These are phyloP conservation scores for Eupithecia exiguata DNA, from an alignment of 2,888 invertebrate genomes.

Conservation along the genomic window DNA sequence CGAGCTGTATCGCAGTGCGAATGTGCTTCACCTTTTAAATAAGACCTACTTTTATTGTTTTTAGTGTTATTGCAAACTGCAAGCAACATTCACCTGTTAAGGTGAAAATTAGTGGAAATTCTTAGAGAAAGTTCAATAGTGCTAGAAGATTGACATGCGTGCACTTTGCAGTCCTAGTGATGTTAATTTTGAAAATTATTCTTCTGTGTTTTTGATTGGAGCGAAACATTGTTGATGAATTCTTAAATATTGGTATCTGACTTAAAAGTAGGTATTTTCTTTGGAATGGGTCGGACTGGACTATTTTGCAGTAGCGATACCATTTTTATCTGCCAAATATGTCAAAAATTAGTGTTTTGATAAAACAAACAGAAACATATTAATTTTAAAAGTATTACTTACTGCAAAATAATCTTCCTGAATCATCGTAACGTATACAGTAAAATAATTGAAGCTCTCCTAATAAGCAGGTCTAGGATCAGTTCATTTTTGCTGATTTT, in stretches of 20 bases:
- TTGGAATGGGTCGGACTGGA: conserved; percentile 2
- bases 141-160: conserved; percentile 79
- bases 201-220: conserved; percentile 65
- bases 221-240: conserved; percentile 13
- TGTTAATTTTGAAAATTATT: conserved; percentile 68
- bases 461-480: not conserved
- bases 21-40: conserved; percentile 62
- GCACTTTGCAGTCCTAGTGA: conserved; percentile 77
- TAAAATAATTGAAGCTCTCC: not conserved
- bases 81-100: conserved; percentile 75
- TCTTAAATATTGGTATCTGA: not conserved
- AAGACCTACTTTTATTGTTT: conserved; percentile 46
- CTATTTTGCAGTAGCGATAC: conserved; percentile 8
- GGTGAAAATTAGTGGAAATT: conserved; percentile 74
- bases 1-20: conserved; percentile 71
- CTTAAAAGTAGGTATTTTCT: not conserved
- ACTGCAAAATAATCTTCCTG: conserved; percentile 5
- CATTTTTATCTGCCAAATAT: not conserved
- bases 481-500: no score
- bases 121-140: conserved; percentile 55
- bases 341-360: no score
- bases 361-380: no score
- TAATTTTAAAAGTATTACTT: not conserved
- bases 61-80: conserved; percentile 68
- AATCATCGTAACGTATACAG: not conserved